These are phyloP conservation scores for Cassiopea andromeda DNA, from an alignment of 30 jellyfish, hydroid and myxozoan species.

Conservation along the genomic window DNA sequence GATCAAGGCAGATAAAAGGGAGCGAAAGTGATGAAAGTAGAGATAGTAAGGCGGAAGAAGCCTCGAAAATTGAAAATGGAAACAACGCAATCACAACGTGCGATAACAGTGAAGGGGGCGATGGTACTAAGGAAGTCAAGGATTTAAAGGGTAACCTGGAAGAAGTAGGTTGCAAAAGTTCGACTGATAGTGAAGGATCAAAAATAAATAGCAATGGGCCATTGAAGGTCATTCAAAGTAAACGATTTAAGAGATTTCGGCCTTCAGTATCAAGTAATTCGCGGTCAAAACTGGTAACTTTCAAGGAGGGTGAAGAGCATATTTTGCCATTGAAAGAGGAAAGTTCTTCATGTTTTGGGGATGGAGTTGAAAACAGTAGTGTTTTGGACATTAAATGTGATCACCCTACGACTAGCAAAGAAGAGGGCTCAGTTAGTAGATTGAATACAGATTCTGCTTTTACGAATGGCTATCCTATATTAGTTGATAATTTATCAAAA, in stretches of 20 bases:
- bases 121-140: neutral
- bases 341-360: neutral
- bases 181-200: neutral
- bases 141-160: neutral
- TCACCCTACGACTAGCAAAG: neutral
- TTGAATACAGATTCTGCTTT: neutral
- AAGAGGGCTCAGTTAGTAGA: neutral
- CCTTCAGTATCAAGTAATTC: neutral
- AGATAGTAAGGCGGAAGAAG: neutral
- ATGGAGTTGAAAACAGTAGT: neutral
- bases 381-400: neutral
- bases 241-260: neutral
- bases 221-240: neutral
- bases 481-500: neutral
- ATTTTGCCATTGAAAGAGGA: neutral
- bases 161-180: neutral
- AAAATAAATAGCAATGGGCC: neutral
- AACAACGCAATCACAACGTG: neutral
- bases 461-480: neutral
- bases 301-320: neutral
- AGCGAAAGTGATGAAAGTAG: neutral
- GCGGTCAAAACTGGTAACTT: neutral
- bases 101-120: neutral
- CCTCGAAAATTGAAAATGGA: neutral
- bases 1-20: slow-evolving; percentile 23